Evolutionary conservation across 2,797 vertebrate genomes (phyloP), one percentile per base, ranked within the genome.

Genomic region (Pygocentrus nattereri): DNA sequence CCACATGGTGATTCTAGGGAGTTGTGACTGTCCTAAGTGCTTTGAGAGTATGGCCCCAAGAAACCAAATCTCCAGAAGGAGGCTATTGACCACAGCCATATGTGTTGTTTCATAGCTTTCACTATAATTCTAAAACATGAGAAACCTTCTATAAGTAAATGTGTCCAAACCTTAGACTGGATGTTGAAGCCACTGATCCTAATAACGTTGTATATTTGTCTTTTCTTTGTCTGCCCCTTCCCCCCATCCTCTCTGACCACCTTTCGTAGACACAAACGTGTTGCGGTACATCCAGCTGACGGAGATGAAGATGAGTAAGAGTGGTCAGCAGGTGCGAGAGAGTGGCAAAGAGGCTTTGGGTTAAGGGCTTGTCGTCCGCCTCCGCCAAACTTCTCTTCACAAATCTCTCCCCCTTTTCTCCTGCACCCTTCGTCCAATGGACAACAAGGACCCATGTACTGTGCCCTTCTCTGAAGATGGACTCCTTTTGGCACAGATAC

Each of bases 211-310:
- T n/a, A n/a, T n/a, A n/a, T 44, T 44, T 44, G 0, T 69, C 6
- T 41, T 82, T 19, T 30, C 54, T 75, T 44, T 34, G 2, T 50
- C 49, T 75, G 52, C 47, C 12, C 21, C 56, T 52, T 47, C 25
- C 12, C 16, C 65, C 58, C 58, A 25, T 41, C 58, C n/a, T 80
- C 72, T 16, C 23, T 76, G 25, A n/a, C 41, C 41, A 44, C 41
- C 41, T 11, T 1, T 44, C 44, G 2, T 93, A 98, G 97, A 98
- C 89, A 97, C 96, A 91, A 98, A 98, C 6, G 96, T 98, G 83
- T 93, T 97, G 75, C 94, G 96, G 56, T 98, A 98, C 93, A 98
- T 97, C 91, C 97, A 98, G 93, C 94, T 98, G 92, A 98, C 97
- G 12, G 96, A 98, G 93, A 96, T 98, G 92, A 97, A 97, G 94